Evolutionary conservation across 2,113 vertebrate genomes (phyloP).

Genomic region (Microtus montanus): DNA sequence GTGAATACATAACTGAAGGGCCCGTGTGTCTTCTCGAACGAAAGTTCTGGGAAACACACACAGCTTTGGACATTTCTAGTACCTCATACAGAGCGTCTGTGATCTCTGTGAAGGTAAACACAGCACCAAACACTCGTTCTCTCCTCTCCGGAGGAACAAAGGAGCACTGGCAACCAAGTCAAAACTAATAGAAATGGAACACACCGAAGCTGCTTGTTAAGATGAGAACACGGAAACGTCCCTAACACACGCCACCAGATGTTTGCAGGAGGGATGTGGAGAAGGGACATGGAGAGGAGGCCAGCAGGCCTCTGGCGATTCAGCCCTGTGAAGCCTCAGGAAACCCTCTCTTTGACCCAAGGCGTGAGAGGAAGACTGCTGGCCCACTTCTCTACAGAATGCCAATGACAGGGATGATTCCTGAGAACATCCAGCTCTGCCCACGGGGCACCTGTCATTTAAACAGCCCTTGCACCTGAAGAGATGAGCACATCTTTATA

Average conservation of each 20-base stretch:
- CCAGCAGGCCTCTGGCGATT: neutral
- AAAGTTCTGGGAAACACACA: constrained; percentile 37
- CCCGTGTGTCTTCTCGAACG: neutral
- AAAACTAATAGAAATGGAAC: constrained; percentile 38
- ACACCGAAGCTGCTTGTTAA: neutral
- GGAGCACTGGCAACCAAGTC: neutral
- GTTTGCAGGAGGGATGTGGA: neutral
- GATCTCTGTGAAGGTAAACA: constrained; percentile 13
- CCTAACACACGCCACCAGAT: neutral
- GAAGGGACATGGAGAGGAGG: neutral
- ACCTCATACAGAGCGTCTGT: constrained; percentile 3
- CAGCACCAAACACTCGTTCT: constrained; percentile 13
- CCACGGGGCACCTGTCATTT: neutral
- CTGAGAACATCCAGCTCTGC: constrained; percentile 8
- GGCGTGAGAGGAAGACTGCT: neutral
- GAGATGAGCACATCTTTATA: neutral
- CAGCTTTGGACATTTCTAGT: neutral
- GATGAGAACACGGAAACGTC: neutral
- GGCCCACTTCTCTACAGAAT: neutral
- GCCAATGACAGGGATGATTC: neutral
- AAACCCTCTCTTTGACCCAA: neutral
- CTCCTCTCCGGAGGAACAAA: constrained; percentile 39
- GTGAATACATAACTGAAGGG: constrained; percentile 49
- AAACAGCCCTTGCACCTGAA: neutral
- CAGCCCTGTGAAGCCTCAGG: neutral